phyloP scores from a whole-genome alignment of 2,888 invertebrate genomes.

The Ptilodon capucinus region DNA sequence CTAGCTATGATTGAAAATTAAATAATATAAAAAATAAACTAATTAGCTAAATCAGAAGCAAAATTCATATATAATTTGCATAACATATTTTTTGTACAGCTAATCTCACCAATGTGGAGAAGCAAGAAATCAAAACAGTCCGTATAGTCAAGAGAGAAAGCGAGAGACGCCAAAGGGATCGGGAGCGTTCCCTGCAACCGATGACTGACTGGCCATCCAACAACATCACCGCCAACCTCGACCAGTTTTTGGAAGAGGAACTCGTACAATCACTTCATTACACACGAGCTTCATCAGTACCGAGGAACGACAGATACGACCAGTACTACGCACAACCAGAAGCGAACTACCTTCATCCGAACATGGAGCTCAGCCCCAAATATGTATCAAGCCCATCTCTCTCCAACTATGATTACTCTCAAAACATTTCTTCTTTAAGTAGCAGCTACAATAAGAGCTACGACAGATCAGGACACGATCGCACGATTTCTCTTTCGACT shows the following conservation, averaged over 20 bases:
- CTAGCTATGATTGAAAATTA: no score
- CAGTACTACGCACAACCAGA: conserved; percentile 62
- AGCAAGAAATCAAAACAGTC: conserved; percentile 95
- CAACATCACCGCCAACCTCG: conserved; percentile 68
- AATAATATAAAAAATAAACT: no score
- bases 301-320: conserved; percentile 71
- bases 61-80: no score
- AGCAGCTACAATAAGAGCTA: conserved; percentile 72
- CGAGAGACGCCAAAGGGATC: conserved; percentile 91
- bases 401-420: conserved; percentile 73
- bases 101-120: conserved; percentile 88
- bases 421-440: conserved; percentile 68
- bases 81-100: conserved; percentile 65
- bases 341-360: conserved; percentile 61
- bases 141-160: conserved; percentile 96
- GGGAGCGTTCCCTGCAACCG: conserved; percentile 85
- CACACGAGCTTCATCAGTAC: conserved; percentile 78
- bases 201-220: conserved; percentile 73
- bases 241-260: conserved; percentile 77
- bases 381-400: conserved; percentile 75
- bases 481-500: conserved; percentile 64
- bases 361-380: conserved; percentile 73
- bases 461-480: conserved; percentile 64
- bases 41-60: no score
- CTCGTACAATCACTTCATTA: conserved; percentile 65